Evolutionary conservation across 2,797 vertebrate species (phyloP), one percentile per base, ranked within the genome.

Genomic region (Serranus cabrilla): DNA sequence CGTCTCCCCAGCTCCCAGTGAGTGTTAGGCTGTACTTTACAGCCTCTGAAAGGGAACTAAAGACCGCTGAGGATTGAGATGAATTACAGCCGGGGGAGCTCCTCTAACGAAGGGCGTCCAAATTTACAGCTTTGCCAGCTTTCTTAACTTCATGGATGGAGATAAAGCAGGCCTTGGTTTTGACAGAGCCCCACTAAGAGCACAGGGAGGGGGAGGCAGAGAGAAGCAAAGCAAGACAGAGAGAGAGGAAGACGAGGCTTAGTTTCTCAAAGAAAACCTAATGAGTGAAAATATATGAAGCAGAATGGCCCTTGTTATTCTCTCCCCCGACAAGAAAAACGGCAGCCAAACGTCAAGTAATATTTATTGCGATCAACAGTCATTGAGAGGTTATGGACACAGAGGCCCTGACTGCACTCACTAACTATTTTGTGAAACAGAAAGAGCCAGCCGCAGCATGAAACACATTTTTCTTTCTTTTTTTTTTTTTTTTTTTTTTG

Each of bases 291-390:
- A 90, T 92, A 90, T 91, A 93, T 81, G 90, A 91, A 93, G 92
- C 93, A 87, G 90, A 93, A 89, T 91, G 87, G 82, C 87, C 87
- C 87, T 93, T 93, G 92, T 94, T 93, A 92, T 92, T 90, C 88
- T 92, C 90, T 90, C 85, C 86, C 80, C 80, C 63, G 67, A 94
- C 94, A 94, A 93, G 91, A 92, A 91, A 94, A 93, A 92, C 90
- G 67, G 92, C 89, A 90, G 87, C 83, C 77, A 89, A 91, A 93
- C 57, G 88, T 92, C 91, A 93, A 84, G 80, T 86, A 74, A 80
- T 93, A 94, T 95, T 94, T 94, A 93, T 86, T 85, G 83, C 84
- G 62, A 92, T 93, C 88, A 93, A 90, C 93, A 94, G 91, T 92
- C 92, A 93, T 71, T 73, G 82, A 92, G 84, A 92, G 92, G 93